A percentile compares a stretch with the other conserved stretches of the same genome.
These are phyloP conservation scores for human DNA, from an alignment of 2,113 vertebrate species.

Conservation along the genomic window GRCh38 chr2:144540501-144541000, in stretches of 20 bases:
- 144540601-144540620: not conserved
- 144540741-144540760: not conserved
- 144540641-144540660: not conserved
- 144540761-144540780: not conserved
- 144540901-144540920: constrained; percentile 34
- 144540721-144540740: not conserved
- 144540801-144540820: not conserved
- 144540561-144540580: not conserved
- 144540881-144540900: constrained; percentile 18
- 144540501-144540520: constrained; percentile 34
- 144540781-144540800: not conserved
- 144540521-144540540: not conserved
- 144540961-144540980: constrained; percentile 33
- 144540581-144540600: not conserved
- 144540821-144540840: not conserved
- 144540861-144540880: not conserved
- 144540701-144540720: not conserved
- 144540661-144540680: not conserved
- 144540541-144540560: not conserved
- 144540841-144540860: not conserved
- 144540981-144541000: not conserved
- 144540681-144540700: not conserved
- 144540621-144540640: not conserved
- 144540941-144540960: no score
- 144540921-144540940: not conserved